Evolutionary conservation across 2,113 vertebrate genomes (phyloP).

Genomic region (Saguinus midas): DNA sequence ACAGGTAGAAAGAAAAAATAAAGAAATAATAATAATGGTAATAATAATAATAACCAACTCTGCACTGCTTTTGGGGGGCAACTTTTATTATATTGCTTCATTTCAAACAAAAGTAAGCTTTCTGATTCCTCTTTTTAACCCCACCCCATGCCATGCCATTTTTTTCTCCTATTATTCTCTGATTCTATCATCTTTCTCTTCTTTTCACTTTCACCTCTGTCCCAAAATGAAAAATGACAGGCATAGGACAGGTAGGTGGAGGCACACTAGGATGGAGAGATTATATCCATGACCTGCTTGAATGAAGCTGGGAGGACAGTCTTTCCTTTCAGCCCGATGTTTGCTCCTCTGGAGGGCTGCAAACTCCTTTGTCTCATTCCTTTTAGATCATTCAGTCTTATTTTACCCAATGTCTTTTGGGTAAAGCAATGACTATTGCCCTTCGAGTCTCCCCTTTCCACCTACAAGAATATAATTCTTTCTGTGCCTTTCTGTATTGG

Average conservation of each 20-base stretch:
- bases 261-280: background rate
- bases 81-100: background rate
- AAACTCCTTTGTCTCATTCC: background rate
- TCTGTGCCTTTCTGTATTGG: background rate
- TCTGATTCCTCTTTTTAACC: background rate
- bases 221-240: background rate
- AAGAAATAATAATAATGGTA: background rate
- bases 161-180: background rate
- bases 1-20: background rate
- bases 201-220: background rate
- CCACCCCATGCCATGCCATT: background rate
- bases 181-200: background rate
- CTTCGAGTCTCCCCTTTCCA: background rate
- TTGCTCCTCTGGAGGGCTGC: background rate
- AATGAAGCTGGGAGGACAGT: background rate
- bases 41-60: background rate
- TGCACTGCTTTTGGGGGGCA: background rate
- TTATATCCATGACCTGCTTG: background rate
- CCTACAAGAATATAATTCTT: background rate
- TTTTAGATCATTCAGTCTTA: background rate
- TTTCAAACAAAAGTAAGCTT: background rate
- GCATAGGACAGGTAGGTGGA: background rate
- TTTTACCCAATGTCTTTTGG: background rate
- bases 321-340: background rate
- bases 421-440: background rate